phyloP scores from a whole-genome alignment of 2,113 vertebrate species.

The Cardinalis cardinalis region DNA sequence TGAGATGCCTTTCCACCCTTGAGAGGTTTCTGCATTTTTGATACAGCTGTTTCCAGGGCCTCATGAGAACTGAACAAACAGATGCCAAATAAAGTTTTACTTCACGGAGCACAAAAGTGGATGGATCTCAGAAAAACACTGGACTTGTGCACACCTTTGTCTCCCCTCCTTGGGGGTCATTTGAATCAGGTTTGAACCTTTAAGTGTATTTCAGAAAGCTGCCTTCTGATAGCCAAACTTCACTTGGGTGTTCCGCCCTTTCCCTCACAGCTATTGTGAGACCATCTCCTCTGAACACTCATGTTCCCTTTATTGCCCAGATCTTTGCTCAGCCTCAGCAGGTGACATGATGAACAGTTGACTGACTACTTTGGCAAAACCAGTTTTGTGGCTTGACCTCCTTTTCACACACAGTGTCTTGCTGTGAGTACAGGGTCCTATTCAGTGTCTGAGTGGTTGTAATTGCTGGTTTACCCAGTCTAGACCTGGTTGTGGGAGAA shows the following conservation, averaged over 20 bases:
- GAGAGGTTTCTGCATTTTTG: slow-evolving; percentile 35
- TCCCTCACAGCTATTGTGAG: background rate
- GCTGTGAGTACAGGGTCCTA: background rate
- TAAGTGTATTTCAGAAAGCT: background rate
- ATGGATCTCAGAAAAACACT: background rate
- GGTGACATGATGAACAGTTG: background rate
- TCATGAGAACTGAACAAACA: background rate
- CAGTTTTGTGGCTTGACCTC: background rate
- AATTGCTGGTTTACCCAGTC: background rate
- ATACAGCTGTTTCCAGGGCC: slow-evolving; percentile 7
- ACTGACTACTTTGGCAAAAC: background rate
- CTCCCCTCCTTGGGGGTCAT: background rate
- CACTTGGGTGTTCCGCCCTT: background rate
- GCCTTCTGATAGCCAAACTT: background rate
- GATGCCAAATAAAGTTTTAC: background rate
- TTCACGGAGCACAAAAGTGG: background rate
- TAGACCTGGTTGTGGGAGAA: background rate
- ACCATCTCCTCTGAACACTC: background rate
- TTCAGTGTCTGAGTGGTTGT: background rate
- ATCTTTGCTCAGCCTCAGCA: background rate
- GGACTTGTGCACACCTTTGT: background rate
- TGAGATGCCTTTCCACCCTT: background rate
- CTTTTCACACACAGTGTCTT: background rate
- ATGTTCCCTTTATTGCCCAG: background rate
- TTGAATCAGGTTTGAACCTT: background rate